A percentile compares a stretch with the other conserved stretches of the same genome.
phyloP scores from a whole-genome alignment of 2,797 vertebrate genomes.

The Tamandua tetradactyla region DNA sequence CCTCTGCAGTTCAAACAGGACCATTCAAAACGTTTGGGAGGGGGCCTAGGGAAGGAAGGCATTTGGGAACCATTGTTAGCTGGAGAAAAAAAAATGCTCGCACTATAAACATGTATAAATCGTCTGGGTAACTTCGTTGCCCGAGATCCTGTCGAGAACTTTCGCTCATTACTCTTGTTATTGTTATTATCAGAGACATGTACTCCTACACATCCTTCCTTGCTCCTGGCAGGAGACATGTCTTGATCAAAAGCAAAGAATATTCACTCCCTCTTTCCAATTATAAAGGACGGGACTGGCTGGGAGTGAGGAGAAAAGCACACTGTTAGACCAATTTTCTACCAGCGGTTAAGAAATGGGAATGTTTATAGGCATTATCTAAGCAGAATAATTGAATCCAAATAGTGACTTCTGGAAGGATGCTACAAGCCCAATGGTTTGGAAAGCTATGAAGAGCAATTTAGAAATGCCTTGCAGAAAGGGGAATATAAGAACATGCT shows the following conservation, averaged over 20 bases:
- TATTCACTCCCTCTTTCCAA: constrained; percentile 63
- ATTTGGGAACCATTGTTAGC: constrained; percentile 80
- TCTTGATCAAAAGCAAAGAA: constrained; percentile 75
- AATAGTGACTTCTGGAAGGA: constrained; percentile 24
- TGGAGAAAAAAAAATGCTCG: constrained; percentile 61
- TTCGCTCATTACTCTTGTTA: constrained; percentile 79
- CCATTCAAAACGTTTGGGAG: constrained; percentile 47
- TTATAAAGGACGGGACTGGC: constrained; percentile 17
- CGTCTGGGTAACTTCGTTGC: constrained; percentile 63
- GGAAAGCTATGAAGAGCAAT: constrained; percentile 1
- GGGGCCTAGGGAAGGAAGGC: constrained; percentile 74
- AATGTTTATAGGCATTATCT: constrained; percentile 38
- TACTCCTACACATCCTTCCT: constrained; percentile 80
- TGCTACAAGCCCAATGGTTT: neutral
- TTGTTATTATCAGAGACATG: constrained; percentile 73
- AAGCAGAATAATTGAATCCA: neutral
- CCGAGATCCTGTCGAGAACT: constrained; percentile 74
- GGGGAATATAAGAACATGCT: neutral
- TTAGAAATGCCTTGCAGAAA: neutral
- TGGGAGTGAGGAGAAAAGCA: neutral
- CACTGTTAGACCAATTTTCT: constrained; percentile 1
- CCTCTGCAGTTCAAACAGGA: constrained; percentile 29
- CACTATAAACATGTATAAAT: constrained; percentile 71
- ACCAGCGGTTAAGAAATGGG: constrained; percentile 30
- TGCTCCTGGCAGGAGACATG: constrained; percentile 72